Base-by-base conservation (phyloP, 2,797 vertebrate genomes). In the Neosilurus hyrtlii region DNA sequence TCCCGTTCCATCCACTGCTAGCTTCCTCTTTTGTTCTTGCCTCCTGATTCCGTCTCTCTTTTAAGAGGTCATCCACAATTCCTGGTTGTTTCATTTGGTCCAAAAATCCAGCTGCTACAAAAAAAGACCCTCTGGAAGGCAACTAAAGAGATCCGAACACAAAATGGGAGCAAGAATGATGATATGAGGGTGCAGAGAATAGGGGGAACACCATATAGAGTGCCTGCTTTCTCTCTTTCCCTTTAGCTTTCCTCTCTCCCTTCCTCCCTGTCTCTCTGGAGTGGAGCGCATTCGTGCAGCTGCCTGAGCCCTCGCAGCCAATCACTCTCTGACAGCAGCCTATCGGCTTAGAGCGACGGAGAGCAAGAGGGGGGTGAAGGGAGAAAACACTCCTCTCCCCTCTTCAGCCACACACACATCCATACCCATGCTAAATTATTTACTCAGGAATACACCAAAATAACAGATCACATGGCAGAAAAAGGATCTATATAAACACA, bases 301-400 rank as follows among this genome's bases (percentile, higher is more conserved):
- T 89, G 87, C 84, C 87, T 59, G 67, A 83, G 74, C 65, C 84
- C 80, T 86, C 73, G 70, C 79, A 88, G 85, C 82, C 88, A 88
- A 84, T 86, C 86, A 75, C 73, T 83, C 80, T 66, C 75, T 84
- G 81, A 84, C 84, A 82, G 74, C 68, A 84, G 83, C 83, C 86
- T 84, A 82, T 86, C 83, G 81, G 86, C 86, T 86, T 82, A 80
- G 59, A 80, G 83, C 62, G 56, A 75, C 49, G 24, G 26, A 68
- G 61, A 73, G 85, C 88, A 74, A 77, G 88, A 86, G 87, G 24
- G 71, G 16, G 43, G 57, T 86, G 24, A 74, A 24, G 72, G 75
- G 65, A 73, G 86, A 86, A 79, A 54, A 86, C 85, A 54, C 76
- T 54, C 30, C 81, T 72, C 74, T 84, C 66, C 83, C 78, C 61